These are phyloP conservation scores for Eumerus sabulonum DNA, from an alignment of 2,888 invertebrate species.

Conservation along the genomic window DNA sequence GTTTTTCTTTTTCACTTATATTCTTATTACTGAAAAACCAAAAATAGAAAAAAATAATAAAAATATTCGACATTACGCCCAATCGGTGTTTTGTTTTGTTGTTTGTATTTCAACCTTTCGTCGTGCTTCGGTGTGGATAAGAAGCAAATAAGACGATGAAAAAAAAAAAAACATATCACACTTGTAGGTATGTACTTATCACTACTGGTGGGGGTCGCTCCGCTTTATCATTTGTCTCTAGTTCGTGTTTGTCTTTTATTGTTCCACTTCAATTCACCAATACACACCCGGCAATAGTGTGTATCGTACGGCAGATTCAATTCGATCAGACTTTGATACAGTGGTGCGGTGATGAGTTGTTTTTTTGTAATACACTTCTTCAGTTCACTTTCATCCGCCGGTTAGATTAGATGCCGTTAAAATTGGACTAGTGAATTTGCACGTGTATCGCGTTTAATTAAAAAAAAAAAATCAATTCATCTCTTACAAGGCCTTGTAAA, in stretches of 20 bases:
- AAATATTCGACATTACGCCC: neutral
- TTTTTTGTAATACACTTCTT: slow-evolving; percentile 46
- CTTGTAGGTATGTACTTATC: slow-evolving; percentile 19
- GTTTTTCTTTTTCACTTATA: neutral
- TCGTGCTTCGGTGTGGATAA: too few species aligned
- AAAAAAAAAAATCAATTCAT: neutral
- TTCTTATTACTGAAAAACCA: neutral
- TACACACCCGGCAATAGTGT: slow-evolving; percentile 3
- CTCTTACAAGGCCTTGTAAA: too few species aligned
- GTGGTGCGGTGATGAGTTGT: slow-evolving; percentile 7
- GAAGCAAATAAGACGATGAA: neutral
- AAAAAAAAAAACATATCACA: slow-evolving; percentile 14
- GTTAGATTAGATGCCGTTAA: slow-evolving; percentile 29
- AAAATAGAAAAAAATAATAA: too few species aligned
- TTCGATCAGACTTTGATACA: slow-evolving; percentile 1
- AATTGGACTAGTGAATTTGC: slow-evolving; percentile 4
- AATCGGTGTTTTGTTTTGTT: slow-evolving; percentile 33
- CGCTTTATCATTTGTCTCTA: slow-evolving; percentile 2
- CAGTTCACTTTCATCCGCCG: slow-evolving; percentile 62
- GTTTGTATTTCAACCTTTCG: neutral
- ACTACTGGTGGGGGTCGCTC: slow-evolving; percentile 27
- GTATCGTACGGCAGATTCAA: neutral
- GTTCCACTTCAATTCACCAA: slow-evolving; percentile 20
- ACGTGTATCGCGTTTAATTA: slow-evolving; percentile 37
- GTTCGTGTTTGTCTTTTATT: slow-evolving; percentile 8